Conservation (phyloP, 2,113 vertebrate genomes). For the Drymodes brunneopygia region DNA sequence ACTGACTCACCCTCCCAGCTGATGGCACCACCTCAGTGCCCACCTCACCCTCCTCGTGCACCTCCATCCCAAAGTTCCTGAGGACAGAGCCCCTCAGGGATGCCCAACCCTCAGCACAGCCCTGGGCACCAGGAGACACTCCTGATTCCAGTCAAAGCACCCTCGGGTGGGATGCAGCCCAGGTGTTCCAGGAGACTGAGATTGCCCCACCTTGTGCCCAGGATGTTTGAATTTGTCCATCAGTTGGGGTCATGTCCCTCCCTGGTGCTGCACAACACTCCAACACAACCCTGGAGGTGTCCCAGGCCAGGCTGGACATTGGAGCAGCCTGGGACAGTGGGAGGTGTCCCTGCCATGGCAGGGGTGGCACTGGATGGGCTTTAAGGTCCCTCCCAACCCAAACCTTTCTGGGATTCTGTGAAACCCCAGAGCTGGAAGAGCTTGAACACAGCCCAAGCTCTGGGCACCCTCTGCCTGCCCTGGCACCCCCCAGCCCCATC, state of each 20-base stretch:
- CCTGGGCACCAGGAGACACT: no score
- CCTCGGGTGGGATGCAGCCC: neutral
- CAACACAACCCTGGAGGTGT: neutral
- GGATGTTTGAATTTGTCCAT: neutral
- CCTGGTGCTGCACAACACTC: neutral
- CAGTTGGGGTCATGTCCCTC: neutral
- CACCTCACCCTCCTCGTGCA: fast-evolving
- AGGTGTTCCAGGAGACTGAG: neutral
- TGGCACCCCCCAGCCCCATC: neutral
- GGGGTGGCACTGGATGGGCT: neutral
- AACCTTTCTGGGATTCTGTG: neutral
- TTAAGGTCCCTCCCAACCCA: neutral
- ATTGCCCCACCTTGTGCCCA: neutral
- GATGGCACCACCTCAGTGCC: neutral
- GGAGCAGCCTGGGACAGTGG: neutral
- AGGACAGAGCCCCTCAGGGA: neutral
- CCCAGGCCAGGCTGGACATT: fast-evolving
- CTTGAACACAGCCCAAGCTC: neutral
- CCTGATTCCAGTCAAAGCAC: no score
- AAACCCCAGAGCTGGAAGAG: neutral
- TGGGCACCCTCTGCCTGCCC: neutral
- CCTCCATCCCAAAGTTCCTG: neutral
- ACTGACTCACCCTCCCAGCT: neutral
- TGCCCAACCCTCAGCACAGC: neutral
- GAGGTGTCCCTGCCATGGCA: neutral